Base-by-base conservation (phyloP, 2,113 vertebrate genomes). In the Cromileptes altivelis region DNA sequence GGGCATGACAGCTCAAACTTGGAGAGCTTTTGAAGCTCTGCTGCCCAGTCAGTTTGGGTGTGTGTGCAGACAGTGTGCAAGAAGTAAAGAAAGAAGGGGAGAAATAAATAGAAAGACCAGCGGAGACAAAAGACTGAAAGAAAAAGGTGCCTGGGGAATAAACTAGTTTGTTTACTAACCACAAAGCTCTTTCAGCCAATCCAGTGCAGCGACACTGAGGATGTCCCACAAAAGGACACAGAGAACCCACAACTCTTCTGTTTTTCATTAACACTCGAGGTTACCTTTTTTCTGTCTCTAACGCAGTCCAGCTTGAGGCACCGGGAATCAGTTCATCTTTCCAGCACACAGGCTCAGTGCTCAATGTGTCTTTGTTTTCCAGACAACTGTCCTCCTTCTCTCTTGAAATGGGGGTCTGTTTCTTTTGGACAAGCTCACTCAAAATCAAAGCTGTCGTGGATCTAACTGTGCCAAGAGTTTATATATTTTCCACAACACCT, bases 351-450 rank as follows among this genome's bases (percentile, higher is more conserved):
- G 75, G 56, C 83, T 71, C 78, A 78, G 53, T 0, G 40, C 67
- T 89, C 68, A 6, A 69, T 91, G 86, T 68, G 77, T 80, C 88
- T 91, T 91, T 92, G 86, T 90, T 86, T 90, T 91, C 42, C 75
- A 81, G 47, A 71, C 50, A 70, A 65, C 63, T 49, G 74, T 78
- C 79, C 63, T 60, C 21, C 53, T 78, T 76, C 70, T 70, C 12
- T 42, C 12, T 42, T 33, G 8, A 77, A 82, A 55, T 33, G 1
- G 6, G 62, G 17, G 27, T 49, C 33, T 82, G 27, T 85, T 86
- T 75, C 56, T 71, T 23, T 80, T 78, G 68, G 73, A 74, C 30
- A 58, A 37, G 14, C n/a, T 77, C 15, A 50, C 50, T 74, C 45
- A 25, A 55, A 78, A 52, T 45, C 27, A 50, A 74, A 82, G 23